Conservation (phyloP, 2,888 invertebrate genomes). For the Scaptomyza parva region DNA sequence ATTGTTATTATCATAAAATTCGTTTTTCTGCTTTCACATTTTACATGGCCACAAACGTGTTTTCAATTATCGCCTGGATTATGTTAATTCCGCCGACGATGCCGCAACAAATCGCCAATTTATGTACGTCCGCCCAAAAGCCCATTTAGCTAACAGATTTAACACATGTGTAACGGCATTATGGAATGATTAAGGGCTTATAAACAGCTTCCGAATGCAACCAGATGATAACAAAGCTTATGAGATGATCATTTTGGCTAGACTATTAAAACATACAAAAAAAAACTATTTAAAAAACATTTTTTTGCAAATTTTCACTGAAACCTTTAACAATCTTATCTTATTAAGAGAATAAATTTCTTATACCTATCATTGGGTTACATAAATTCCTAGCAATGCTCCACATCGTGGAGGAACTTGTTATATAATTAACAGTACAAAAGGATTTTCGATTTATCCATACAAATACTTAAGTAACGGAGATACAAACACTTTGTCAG, state of each 20-base stretch:
- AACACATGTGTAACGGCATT: conserved; percentile 73
- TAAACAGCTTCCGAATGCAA: conserved; percentile 20
- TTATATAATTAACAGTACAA: conserved; percentile 71
- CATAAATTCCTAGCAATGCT: conserved; percentile 11
- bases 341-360: conserved; percentile 27
- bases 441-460: conserved; percentile 55
- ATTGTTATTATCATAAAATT: conserved; percentile 67
- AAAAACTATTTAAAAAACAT: neutral
- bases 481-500: conserved; percentile 14
- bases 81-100: conserved; percentile 68
- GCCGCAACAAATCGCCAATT: conserved; percentile 74
- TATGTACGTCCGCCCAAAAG: conserved; percentile 52
- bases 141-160: conserved; percentile 71
- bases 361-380: neutral
- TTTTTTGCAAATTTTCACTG: neutral
- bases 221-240: conserved; percentile 27
- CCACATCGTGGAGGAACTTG: conserved; percentile 30
- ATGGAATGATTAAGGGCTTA: conserved; percentile 40
- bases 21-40: conserved; percentile 30
- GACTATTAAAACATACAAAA: neutral
- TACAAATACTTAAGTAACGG: conserved; percentile 35
- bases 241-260: conserved; percentile 15
- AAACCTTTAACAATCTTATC: neutral
- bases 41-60: conserved; percentile 77
- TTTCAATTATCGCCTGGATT: conserved; percentile 78